phyloP scores from a whole-genome alignment of 2,888 invertebrate species.

The Pristionchus arcanus region DNA sequence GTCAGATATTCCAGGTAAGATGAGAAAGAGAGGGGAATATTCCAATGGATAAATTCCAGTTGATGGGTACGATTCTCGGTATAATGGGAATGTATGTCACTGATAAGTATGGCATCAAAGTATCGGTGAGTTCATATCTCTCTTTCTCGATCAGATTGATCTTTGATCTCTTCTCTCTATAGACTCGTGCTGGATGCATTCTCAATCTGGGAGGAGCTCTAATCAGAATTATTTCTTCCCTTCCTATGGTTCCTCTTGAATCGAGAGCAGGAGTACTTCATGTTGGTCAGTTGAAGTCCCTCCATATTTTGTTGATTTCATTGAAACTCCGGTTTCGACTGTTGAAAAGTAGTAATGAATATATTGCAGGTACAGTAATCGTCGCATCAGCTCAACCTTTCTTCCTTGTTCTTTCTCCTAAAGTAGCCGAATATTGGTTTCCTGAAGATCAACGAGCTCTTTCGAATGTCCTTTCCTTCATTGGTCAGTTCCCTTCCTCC shows the following conservation, averaged over 20 bases:
- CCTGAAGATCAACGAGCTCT: slow-evolving; percentile 74
- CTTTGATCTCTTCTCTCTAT: background rate
- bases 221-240: slow-evolving; percentile 64
- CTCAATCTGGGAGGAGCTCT: slow-evolving; percentile 65
- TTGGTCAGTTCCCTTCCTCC: slow-evolving; percentile 62
- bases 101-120: slow-evolving; percentile 76
- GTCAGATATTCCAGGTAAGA: slow-evolving; percentile 54
- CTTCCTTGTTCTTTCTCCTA: slow-evolving; percentile 73
- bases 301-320: background rate
- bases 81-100: slow-evolving; percentile 77
- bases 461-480: slow-evolving; percentile 76
- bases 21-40: background rate
- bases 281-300: slow-evolving; percentile 47
- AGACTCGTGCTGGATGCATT: slow-evolving; percentile 33
- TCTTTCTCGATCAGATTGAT: background rate
- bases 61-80: slow-evolving; percentile 75
- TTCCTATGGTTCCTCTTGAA: slow-evolving; percentile 60
- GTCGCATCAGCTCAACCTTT: slow-evolving; percentile 75
- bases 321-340: background rate
- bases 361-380: slow-evolving; percentile 68
- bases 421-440: slow-evolving; percentile 78
- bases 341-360: background rate
- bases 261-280: slow-evolving; percentile 62
- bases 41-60: slow-evolving; percentile 59
- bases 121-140: slow-evolving; percentile 69